Conservation (phyloP, 2,797 vertebrate genomes). For the Rallus crepitans region DNA sequence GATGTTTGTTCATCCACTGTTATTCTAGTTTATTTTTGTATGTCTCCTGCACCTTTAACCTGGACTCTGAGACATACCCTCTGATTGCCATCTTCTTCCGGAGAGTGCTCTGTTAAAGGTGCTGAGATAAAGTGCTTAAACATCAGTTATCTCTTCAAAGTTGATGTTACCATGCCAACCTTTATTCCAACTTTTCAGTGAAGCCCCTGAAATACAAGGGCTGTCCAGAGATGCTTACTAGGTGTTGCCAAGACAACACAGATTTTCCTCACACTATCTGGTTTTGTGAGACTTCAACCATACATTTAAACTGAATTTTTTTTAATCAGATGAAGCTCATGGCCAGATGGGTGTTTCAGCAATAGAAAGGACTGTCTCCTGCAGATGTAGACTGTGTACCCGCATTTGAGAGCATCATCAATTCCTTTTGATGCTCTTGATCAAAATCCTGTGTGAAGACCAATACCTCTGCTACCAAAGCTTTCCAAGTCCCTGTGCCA, state of each 20-base stretch:
- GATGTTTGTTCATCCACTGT: background rate
- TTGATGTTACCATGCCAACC: background rate
- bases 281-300: background rate
- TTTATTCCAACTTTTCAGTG: background rate
- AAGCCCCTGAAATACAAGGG: background rate
- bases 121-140: background rate
- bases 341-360: background rate
- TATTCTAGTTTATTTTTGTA: background rate
- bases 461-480: background rate
- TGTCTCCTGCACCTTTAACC: background rate
- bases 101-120: background rate
- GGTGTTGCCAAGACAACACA: background rate
- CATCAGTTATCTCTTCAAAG: background rate
- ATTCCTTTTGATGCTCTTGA: background rate
- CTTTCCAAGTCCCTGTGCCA: background rate
- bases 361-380: background rate
- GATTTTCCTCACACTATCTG: background rate
- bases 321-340: background rate
- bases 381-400: accelerated
- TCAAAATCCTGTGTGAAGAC: background rate
- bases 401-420: background rate
- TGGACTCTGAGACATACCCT: background rate
- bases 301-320: background rate
- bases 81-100: background rate
- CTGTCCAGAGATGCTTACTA: background rate